These are phyloP conservation scores for Triplophysa dalaica DNA, from an alignment of 2,113 vertebrate species.

Conservation along the genomic window DNA sequence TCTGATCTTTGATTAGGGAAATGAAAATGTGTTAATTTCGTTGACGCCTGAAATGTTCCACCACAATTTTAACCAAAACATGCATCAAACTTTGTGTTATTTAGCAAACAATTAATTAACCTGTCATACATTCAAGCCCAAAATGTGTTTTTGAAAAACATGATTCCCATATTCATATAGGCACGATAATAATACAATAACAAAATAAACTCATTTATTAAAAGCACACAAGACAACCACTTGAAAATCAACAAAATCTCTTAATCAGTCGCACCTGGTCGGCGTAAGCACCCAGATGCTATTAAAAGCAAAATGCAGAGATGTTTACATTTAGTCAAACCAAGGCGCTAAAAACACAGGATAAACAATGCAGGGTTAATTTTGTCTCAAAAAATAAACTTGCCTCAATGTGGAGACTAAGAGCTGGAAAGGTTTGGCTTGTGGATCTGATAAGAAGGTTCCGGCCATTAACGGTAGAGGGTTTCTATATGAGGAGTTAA, in stretches of 20 bases:
- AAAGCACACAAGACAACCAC: no score
- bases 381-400: constrained; percentile 58
- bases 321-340: constrained; percentile 12
- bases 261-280: not conserved
- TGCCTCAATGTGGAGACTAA: not conserved
- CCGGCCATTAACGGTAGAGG: not conserved
- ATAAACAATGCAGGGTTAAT: constrained; percentile 46
- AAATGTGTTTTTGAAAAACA: no score
- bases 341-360: not conserved
- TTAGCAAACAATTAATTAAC: no score
- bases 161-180: no score
- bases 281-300: not conserved
- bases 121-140: no score
- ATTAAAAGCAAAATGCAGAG: not conserved
- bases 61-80: no score
- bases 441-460: constrained; percentile 53
- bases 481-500: not conserved
- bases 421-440: constrained; percentile 35
- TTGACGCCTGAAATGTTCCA: no score
- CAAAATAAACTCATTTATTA: no score
- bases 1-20: no score
- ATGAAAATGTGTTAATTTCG: no score
- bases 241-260: not conserved
- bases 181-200: no score
- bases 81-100: no score